Evolutionary conservation across 1,140 invertebrate genomes (phyloP), one percentile per base, ranked within the genome.

Genomic region (Rhynchophorus ferrugineus): DNA sequence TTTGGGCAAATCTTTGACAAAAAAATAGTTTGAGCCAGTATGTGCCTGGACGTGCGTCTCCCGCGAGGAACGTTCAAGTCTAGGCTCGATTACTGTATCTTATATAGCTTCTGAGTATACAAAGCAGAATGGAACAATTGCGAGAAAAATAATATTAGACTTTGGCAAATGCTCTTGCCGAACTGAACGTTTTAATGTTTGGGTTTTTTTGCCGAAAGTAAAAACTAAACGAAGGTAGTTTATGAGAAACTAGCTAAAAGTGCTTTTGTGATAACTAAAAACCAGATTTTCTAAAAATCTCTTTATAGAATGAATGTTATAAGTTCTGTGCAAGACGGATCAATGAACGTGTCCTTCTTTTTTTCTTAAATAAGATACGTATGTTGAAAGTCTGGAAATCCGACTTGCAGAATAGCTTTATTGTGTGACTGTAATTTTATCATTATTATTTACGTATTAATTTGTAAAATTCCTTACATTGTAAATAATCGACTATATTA

Each of bases 231-330:
- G 18, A 18, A 19, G 19, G 21, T 54, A 47, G 44, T 47, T 49
- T 58, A 55, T 43, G 45, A 53, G 42, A 43, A 22, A 47, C 51
- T 21, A 38, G 48, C 44, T 59, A 35, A 56, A 47, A 51, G 53
- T 55, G 57, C 57, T 59, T 58, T 59, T 59, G 57, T 59, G 57
- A 59, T 59, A 59, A 59, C 56, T 49, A 38, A 51, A 51, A 59
- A n/a, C n/a, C n/a, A n/a, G n/a, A n/a, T n/a, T n/a, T n/a, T n/a
- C n/a, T 29, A 29, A 29, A 29, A 29, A 29, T 29, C 24, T 29
- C 24, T 29, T 29, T 6, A 6, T 6, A 29, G 24, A 29, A 29
- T 29, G 24, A 11, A 11, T 29, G 24, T 29, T 6, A 29, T 29
- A 6, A 29, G 11, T 29, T 29, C 24, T 29, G 11, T 29, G 24